Base-by-base conservation (phyloP, 1,140 invertebrate species). In the Whitmania pigra region DNA sequence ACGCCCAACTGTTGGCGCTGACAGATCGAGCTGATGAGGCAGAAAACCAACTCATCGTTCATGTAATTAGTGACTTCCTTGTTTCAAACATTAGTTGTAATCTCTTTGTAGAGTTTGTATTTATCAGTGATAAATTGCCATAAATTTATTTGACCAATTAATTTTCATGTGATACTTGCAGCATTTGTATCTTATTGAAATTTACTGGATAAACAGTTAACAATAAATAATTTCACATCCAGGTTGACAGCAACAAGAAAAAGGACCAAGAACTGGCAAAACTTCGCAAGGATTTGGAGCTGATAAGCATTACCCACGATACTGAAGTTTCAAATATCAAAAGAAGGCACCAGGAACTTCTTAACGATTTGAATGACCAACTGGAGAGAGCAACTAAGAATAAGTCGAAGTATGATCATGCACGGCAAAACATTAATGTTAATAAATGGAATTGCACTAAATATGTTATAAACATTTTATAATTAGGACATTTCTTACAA, bases 341-440 rank as follows among this genome's bases (percentile, higher is more conserved):
- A 71, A 81, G 80, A 73, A 75, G 81, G 71, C 78, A 81, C 75
- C 77, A 80, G 55, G 78, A 80, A 55, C 72, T 79, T 25, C 74
- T 83, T 72, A 81, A 80, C 67, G 82, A 83, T 70, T 75, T 82
- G 7, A 75, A 78, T 22, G 80, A 81, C 70, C 81, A 83, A 74
- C 74, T 82, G 5, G 82, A 83, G 57, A 77, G 78, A 66, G 75
- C 81, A 67, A 76, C 74, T 69, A 81, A 80, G 74, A 53, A 75
- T 49, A 82, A 82, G 74, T 76, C 76, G 71, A 79, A 80, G 80
- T 81, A 72, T n/a, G 55, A 74, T 55, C 15, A 20, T 31, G 11
- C 20, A 63, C 9, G 22, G 0, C 57, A 1, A 18, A 63, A 63
- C 9, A 49, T 49, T 17, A 49, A 49, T 49, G 43, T 13, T 15